Conservation (phyloP, 2,113 vertebrate species). For the Prionailurus bengalensis region DNA sequence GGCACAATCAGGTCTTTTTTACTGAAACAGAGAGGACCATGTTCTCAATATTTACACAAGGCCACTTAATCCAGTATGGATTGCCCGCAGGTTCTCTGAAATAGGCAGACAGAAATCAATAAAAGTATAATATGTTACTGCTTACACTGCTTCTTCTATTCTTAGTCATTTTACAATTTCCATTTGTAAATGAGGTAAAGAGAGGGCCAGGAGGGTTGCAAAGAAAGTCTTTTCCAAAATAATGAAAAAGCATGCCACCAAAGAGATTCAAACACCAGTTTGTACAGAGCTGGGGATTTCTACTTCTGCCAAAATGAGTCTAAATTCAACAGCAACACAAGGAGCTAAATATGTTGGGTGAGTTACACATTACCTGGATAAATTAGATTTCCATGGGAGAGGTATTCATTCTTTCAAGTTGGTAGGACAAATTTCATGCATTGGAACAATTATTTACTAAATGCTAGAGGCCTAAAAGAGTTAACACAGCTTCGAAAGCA, state of each 20-base stretch:
- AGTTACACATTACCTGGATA: slow-evolving; percentile 46
- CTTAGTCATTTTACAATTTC: neutral
- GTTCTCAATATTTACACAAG: neutral
- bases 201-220: neutral
- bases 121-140: neutral
- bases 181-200: neutral
- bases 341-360: slow-evolving; percentile 34
- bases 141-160: neutral
- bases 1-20: neutral
- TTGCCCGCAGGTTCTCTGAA: neutral
- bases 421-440: slow-evolving; percentile 33
- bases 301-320: slow-evolving; percentile 7
- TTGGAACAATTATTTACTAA: slow-evolving; percentile 50
- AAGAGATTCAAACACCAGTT: neutral
- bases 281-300: neutral
- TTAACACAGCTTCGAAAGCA: slow-evolving; percentile 18
- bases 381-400: slow-evolving; percentile 52
- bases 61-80: neutral
- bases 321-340: slow-evolving; percentile 48
- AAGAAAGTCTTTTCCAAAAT: neutral
- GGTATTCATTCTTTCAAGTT: slow-evolving; percentile 51
- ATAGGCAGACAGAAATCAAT: neutral
- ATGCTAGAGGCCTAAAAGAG: slow-evolving; percentile 29
- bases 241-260: neutral
- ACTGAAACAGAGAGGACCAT: neutral